Evolutionary conservation across 2,797 vertebrate genomes (phyloP).

Genomic region (Coranthus polyacanthus): DNA sequence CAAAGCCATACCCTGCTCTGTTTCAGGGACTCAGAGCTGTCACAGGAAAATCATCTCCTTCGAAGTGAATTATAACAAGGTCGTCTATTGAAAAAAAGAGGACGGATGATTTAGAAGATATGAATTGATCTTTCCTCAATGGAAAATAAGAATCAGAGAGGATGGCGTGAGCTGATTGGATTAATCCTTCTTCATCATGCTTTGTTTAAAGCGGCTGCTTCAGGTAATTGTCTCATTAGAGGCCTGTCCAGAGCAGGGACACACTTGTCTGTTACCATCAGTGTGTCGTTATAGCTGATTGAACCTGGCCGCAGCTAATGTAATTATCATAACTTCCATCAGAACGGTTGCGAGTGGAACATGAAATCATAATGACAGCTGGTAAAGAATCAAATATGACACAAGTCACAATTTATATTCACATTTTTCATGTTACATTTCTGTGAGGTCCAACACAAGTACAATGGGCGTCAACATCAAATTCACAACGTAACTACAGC

Average conservation of each 20-base stretch:
- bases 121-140: background rate
- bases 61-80: background rate
- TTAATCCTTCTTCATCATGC: conserved; percentile 14
- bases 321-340: conserved; percentile 15
- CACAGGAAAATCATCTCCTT: background rate
- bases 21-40: background rate
- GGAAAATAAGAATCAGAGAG: background rate
- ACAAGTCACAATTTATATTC: no score
- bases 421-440: no score
- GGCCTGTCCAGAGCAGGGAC: conserved; percentile 32
- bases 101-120: background rate
- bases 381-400: no score
- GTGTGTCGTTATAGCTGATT: background rate
- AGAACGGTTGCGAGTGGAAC: background rate
- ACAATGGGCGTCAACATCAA: no score
- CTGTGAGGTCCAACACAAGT: no score
- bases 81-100: conserved; percentile 1
- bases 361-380: conserved; percentile 9
- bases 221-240: conserved; percentile 48
- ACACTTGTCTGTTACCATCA: conserved; percentile 26
- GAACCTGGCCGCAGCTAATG: conserved; percentile 14
- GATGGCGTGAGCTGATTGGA: background rate
- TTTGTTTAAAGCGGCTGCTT: conserved; percentile 6
- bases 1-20: background rate
- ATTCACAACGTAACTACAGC: no score